These are phyloP conservation scores for Celastrina argiolus DNA, from an alignment of 2,888 invertebrate species.

Conservation along the genomic window DNA sequence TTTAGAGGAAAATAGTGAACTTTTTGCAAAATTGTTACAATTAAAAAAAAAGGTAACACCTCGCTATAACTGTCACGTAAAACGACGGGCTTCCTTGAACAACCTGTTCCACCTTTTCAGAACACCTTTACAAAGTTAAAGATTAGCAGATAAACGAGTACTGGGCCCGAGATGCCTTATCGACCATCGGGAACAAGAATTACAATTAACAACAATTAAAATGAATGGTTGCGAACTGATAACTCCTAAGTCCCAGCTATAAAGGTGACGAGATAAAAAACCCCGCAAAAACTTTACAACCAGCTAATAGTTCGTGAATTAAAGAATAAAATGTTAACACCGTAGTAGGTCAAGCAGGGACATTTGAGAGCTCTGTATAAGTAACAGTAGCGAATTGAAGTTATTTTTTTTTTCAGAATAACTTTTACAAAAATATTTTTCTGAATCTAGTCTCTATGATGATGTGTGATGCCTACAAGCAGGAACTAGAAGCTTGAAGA, in stretches of 20 bases:
- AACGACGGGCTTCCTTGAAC: not conserved
- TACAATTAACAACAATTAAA: not conserved
- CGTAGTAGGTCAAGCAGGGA: too few relatives aligned
- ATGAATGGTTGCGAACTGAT: not conserved
- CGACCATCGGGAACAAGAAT: not conserved
- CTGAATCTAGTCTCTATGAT: too few relatives aligned
- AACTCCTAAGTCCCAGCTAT: not conserved
- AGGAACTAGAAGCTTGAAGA: too few relatives aligned
- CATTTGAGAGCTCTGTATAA: too few relatives aligned
- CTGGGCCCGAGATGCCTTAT: not conserved
- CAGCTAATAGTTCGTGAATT: too few relatives aligned
- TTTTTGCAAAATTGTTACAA: not conserved
- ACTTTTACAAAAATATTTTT: too few relatives aligned
- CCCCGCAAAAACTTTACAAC: not conserved
- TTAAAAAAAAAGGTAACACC: not conserved
- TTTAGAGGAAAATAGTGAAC: not conserved
- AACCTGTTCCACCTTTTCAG: not conserved
- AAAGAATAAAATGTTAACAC: too few relatives aligned
- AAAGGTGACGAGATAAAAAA: constrained; percentile 2
- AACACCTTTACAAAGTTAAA: not conserved
- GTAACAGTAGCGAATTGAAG: too few relatives aligned
- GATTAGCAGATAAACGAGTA: not conserved
- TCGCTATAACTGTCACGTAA: not conserved
- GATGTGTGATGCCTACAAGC: too few relatives aligned
- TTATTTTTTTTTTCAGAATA: too few relatives aligned